A percentile compares a stretch with the other conserved stretches of the same genome.
phyloP scores from a whole-genome alignment of 2,113 vertebrate species.

The Indri indri region DNA sequence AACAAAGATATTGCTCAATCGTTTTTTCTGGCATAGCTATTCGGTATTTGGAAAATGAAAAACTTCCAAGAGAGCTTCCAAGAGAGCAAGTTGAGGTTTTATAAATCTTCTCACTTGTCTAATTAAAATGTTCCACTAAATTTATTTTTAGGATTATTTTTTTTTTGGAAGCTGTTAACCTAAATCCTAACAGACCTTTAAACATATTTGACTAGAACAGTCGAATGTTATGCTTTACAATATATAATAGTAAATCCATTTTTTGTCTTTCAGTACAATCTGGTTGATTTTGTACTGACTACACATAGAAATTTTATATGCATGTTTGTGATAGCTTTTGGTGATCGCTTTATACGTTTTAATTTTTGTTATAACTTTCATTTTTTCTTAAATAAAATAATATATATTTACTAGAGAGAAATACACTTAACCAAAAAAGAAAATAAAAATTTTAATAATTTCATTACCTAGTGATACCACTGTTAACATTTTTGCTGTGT shows the following conservation, averaged over 20 bases:
- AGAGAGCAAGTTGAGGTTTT: slow-evolving; percentile 25
- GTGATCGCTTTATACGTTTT: slow-evolving; percentile 27
- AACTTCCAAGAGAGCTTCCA: slow-evolving; percentile 46
- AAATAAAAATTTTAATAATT: slow-evolving; percentile 9
- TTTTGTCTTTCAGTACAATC: slow-evolving; percentile 24
- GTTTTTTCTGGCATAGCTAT: slow-evolving; percentile 24
- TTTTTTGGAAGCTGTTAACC: slow-evolving; percentile 8
- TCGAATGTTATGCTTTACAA: slow-evolving; percentile 26
- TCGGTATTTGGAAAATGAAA: neutral
- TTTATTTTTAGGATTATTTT: slow-evolving; percentile 23
- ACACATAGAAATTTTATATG: slow-evolving; percentile 2
- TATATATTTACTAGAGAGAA: neutral
- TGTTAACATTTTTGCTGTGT: neutral
- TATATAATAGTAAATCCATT: neutral
- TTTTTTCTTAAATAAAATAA: neutral
- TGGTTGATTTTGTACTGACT: neutral
- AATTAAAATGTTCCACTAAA: slow-evolving; percentile 52
- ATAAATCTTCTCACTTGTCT: slow-evolving; percentile 28
- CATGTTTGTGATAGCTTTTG: neutral
- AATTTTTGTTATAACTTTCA: neutral
- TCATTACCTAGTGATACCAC: neutral
- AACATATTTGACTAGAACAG: slow-evolving; percentile 31
- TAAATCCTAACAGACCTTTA: slow-evolving; percentile 43
- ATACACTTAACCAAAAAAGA: neutral
- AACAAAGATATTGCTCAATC: neutral